phyloP scores from a whole-genome alignment of 2,888 invertebrate genomes.

The Bruchidius siliquastri region DNA sequence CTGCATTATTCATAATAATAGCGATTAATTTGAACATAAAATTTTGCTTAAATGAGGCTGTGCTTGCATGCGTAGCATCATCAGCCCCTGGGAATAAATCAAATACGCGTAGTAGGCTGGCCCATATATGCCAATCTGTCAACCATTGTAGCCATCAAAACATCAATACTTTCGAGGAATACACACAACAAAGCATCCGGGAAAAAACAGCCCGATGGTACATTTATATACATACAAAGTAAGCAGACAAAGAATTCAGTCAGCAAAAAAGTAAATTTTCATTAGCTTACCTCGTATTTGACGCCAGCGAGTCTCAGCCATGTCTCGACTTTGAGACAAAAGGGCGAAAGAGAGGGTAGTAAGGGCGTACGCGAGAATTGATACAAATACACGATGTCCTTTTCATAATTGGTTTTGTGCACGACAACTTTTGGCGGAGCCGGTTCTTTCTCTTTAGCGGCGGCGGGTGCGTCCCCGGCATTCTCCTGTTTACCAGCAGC shows the following conservation, averaged over 20 bases:
- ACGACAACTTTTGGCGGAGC: slow-evolving; percentile 73
- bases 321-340: slow-evolving; percentile 93
- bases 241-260: background rate
- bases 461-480: slow-evolving; percentile 49
- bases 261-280: background rate
- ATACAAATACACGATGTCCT: slow-evolving; percentile 90
- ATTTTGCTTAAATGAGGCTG: too few species aligned
- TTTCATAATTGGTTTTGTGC: slow-evolving; percentile 83
- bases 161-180: background rate
- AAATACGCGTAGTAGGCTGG: background rate
- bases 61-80: background rate
- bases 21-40: too few species aligned
- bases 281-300: slow-evolving; percentile 82
- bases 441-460: slow-evolving; percentile 57
- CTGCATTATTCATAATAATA: too few species aligned
- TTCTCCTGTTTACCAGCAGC: slow-evolving; percentile 46
- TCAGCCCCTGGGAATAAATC: background rate
- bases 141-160: background rate
- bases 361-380: slow-evolving; percentile 89
- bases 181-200: background rate
- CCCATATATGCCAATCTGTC: background rate
- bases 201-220: background rate
- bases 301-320: slow-evolving; percentile 88
- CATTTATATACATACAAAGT: background rate
- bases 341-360: slow-evolving; percentile 86